phyloP scores from a whole-genome alignment of 2,888 invertebrate genomes.

The Lasioglossum morio region DNA sequence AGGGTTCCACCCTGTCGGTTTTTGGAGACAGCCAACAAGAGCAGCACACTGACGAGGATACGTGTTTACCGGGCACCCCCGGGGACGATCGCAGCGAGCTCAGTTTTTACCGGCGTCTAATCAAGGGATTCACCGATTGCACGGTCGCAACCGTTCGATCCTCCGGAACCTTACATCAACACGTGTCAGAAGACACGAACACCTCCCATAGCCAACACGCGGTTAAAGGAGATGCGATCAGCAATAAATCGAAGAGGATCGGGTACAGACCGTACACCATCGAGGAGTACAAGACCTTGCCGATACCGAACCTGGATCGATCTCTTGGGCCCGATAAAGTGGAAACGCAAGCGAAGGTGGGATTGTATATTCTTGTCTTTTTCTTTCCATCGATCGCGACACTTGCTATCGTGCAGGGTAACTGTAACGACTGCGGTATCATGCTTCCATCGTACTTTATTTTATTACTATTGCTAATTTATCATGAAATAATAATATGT shows the following conservation, averaged over 20 bases:
- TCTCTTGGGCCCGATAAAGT: conserved; percentile 76
- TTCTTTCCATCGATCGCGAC: neutral
- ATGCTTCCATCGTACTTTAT: no score
- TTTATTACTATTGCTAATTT: no score
- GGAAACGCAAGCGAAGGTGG: conserved; percentile 74
- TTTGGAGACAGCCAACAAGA: conserved; percentile 75
- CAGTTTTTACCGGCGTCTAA: conserved; percentile 74
- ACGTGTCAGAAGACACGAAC: conserved; percentile 23
- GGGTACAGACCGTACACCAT: conserved; percentile 75
- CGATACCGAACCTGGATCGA: conserved; percentile 74
- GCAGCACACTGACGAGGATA: conserved; percentile 66
- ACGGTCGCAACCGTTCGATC: conserved; percentile 44
- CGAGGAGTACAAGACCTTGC: conserved; percentile 73
- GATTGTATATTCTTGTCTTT: conserved; percentile 18
- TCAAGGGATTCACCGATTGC: conserved; percentile 50
- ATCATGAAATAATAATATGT: no score
- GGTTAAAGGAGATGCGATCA: conserved; percentile 38
- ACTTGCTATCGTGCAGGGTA: neutral
- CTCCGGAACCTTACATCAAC: conserved; percentile 51
- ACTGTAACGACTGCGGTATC: no score
- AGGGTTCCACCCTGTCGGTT: conserved; percentile 78
- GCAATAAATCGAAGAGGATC: conserved; percentile 53
- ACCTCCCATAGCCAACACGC: conserved; percentile 16
- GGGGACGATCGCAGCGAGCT: conserved; percentile 77
- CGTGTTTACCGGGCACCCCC: conserved; percentile 65